Base-by-base conservation (phyloP, 2,797 vertebrate species). In the Tadarida brasiliensis region DNA sequence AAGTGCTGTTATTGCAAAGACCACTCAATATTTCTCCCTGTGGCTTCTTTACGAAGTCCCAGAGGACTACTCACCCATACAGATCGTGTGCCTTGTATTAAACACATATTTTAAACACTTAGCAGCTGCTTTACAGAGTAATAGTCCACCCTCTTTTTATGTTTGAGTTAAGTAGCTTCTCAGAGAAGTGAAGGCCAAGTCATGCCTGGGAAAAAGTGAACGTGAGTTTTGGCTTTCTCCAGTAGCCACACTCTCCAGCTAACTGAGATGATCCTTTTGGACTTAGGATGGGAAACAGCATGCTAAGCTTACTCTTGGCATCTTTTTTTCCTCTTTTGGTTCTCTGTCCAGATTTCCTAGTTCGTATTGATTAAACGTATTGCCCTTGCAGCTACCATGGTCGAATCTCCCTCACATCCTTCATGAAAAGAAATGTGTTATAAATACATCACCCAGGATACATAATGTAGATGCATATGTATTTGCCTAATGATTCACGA, bases 401-500 rank as follows among this genome's bases (percentile, higher is more conserved):
- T 78, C 82, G 22, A 94, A 91, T 63, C 39, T 90, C 68, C 35
- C 39, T 80, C 47, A 44, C 35, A 11, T 33, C 14, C 35, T 88
- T 68, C 74, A 76, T 87, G 73, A 24, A 91, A 90, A 95, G 28
- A 65, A 71, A 78, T 22, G 11, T 54, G 12, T 56, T 86, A 81
- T 67, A 76, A 90, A 90, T 49, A 88, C 92, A 80, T 65, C 44
- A 90, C 39, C 78, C 17, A 28, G 5, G 86, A 26, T 81, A 26
- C 54, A 76, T 88, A 73, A 93, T 54, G 16, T 56, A 7, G 49
- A 92, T 92, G 67, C 78, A 94, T 95, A 95, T 90, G 86, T 22
- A 93, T 92, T 95, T 95, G 22, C 65, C 94, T 94, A 76, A 95
- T 92, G 74, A 90, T 56, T 97, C 59, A 89, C 1, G 78, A 33